Evolutionary conservation across 2,888 invertebrate species (phyloP).

Genomic region (Callinectes sapidus): DNA sequence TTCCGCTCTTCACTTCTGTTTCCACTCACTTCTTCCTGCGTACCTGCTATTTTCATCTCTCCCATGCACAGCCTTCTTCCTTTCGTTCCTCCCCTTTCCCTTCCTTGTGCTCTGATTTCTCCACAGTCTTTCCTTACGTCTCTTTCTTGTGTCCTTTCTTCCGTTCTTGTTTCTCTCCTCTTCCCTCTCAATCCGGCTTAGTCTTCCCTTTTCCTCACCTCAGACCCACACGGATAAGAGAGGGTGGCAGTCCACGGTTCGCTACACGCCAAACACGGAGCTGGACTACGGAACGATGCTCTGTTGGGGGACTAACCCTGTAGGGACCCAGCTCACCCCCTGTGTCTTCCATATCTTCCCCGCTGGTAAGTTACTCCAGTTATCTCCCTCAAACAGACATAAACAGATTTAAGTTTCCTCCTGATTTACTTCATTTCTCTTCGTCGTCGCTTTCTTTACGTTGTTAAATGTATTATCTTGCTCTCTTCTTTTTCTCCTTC

Average conservation of each 20-base stretch:
- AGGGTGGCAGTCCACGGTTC: slow-evolving; percentile 1
- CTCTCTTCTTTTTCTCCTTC: not conserved
- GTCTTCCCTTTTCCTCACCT: not conserved
- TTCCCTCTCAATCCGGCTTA: not conserved
- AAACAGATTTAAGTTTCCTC: not conserved
- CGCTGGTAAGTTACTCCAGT: not conserved
- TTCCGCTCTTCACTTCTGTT: not conserved
- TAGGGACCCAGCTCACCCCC: not conserved
- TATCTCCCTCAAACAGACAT: not conserved
- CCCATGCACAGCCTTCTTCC: not conserved
- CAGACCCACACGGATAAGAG: not conserved
- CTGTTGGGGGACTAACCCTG: not conserved
- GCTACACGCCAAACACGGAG: slow-evolving; percentile 4
- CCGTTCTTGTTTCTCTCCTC: not conserved
- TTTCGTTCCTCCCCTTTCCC: not conserved
- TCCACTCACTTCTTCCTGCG: not conserved
- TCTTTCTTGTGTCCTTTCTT: not conserved
- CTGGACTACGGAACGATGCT: slow-evolving; percentile 19
- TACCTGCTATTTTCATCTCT: not conserved
- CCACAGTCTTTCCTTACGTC: not conserved
- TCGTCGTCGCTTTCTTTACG: not conserved
- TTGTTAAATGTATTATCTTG: not conserved
- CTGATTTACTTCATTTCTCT: not conserved
- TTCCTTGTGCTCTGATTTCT: not conserved
- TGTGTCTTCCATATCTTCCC: slow-evolving; percentile 26